Evolutionary conservation across 2,797 vertebrate genomes (phyloP), one percentile per base, ranked within the genome.

Genomic region (Nasua narica): DNA sequence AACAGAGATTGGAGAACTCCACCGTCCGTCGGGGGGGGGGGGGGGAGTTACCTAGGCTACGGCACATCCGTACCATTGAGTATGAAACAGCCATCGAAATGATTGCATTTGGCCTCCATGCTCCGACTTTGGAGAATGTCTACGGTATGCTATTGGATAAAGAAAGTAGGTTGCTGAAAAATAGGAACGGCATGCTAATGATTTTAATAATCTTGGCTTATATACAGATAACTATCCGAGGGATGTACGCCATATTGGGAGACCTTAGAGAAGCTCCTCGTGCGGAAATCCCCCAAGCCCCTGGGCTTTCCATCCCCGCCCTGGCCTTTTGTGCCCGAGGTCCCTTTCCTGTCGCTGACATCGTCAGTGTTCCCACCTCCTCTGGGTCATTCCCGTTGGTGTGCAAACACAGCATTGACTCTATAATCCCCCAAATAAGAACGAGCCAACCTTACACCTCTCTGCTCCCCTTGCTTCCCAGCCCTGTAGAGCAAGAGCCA

Each of bases 131-230:
- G 81, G 95, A 88, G 25, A 77, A 46, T 14, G 48, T 32, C 65
- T 25, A 50, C 37, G 90, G 48, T 77, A 82, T 23, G 67, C n/a
- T 93, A 94, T 81, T 90, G 92, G 96, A 90, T 93, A 94, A 92
- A 84, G 46, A 25, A 77, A 93, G 62, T 13, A 50, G 48, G n/a
- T 32, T 54, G 88, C 69, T 90, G 54, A 72, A 78, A 90, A 86
- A 67, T 21, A 27, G 1, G 9, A 93, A 25, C 5, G 52, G 37
- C 48, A 27, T 23, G 54, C 69, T 81, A 52, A 93, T 69, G 60
- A 90, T 35, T 58, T 56, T 35, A 21, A 69, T 23, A 12, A 65
- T 60, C 4, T 50, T 46, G 43, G 4, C 82, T 40, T 67, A 37
- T 35, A 13, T 23, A 37, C 52, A 86, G 40, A n/a, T 29, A 54